Percentiles rank a stretch among this genome's conserved stretches.
Evolutionary conservation across 1,140 invertebrate genomes (phyloP).

Genomic region (Lordiphosa mommai): DNA sequence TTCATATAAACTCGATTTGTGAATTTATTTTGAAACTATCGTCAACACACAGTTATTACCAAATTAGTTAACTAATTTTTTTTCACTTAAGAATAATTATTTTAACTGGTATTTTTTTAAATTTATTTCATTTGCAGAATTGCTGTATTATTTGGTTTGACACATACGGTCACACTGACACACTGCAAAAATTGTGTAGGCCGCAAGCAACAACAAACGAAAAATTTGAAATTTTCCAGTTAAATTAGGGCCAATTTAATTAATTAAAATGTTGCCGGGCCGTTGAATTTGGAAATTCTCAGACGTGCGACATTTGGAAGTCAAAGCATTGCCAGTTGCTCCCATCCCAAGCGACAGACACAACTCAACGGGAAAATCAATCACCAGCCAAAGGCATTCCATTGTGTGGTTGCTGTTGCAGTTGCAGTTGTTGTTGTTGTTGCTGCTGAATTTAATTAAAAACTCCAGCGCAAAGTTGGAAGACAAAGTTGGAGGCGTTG

Average conservation of each 20-base stretch:
- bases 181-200: conserved; percentile 18
- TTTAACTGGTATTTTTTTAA: background rate
- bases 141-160: background rate
- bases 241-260: background rate
- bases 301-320: background rate
- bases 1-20: too few relatives aligned
- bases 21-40: too few relatives aligned
- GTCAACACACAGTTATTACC: too few relatives aligned
- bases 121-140: background rate
- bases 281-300: background rate
- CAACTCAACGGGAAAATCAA: conserved; percentile 32
- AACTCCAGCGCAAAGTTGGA: conserved; percentile 6
- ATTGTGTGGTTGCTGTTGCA: conserved; percentile 13
- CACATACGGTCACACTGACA: background rate
- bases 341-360: background rate
- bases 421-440: conserved; percentile 14
- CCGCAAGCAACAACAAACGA: conserved; percentile 15
- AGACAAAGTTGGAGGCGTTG: conserved; percentile 15
- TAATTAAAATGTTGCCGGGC: background rate
- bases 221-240: conserved; percentile 18
- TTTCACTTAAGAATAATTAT: too few relatives aligned
- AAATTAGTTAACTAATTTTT: too few relatives aligned
- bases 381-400: conserved; percentile 5
- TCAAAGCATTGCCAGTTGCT: background rate
- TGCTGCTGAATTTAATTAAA: conserved; percentile 17